A percentile compares a stretch with the other conserved stretches of the same genome.
Conservation (phyloP, 2,113 vertebrate species). For the Caranx melampygus region DNA sequence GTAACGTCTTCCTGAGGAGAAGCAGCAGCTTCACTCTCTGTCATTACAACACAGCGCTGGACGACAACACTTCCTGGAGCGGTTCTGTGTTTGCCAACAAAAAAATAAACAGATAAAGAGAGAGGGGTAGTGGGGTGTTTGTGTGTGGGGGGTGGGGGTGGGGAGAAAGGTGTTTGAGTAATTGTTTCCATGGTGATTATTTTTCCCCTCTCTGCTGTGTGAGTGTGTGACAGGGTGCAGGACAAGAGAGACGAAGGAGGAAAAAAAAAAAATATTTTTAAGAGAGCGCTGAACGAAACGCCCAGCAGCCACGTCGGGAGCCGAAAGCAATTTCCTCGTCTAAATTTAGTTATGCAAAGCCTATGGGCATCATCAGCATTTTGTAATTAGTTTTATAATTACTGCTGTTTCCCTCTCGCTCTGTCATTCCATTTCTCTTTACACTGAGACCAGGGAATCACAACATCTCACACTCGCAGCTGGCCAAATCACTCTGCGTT, state of each 20-base stretch:
- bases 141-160: no score
- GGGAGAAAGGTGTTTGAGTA: conserved; percentile 62
- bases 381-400: conserved; percentile 99
- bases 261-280: conserved; percentile 1
- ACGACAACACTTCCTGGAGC: conserved; percentile 78
- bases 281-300: conserved; percentile 60
- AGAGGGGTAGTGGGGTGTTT: neutral
- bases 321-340: conserved; percentile 99
- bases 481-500: conserved; percentile 95
- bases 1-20: conserved; percentile 68
- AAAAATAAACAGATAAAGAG: conserved; percentile 18
- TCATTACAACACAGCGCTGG: conserved; percentile 73
- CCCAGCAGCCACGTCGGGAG: conserved; percentile 86
- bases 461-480: conserved; percentile 97
- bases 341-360: conserved; percentile 99
- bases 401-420: conserved; percentile 95
- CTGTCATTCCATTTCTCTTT: conserved; percentile 98
- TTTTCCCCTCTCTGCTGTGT: conserved; percentile 63
- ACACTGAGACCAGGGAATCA: conserved; percentile 95
- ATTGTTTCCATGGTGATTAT: conserved; percentile 85
- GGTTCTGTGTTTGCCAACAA: conserved; percentile 68
- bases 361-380: conserved; percentile 99
- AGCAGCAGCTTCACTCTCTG: conserved; percentile 62
- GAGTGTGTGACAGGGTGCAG: conserved; percentile 55
- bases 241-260: conserved; percentile 38